Evolutionary conservation across 2,797 vertebrate genomes (phyloP), one percentile per base, ranked within the genome.

Genomic region (Coendou prehensilis): DNA sequence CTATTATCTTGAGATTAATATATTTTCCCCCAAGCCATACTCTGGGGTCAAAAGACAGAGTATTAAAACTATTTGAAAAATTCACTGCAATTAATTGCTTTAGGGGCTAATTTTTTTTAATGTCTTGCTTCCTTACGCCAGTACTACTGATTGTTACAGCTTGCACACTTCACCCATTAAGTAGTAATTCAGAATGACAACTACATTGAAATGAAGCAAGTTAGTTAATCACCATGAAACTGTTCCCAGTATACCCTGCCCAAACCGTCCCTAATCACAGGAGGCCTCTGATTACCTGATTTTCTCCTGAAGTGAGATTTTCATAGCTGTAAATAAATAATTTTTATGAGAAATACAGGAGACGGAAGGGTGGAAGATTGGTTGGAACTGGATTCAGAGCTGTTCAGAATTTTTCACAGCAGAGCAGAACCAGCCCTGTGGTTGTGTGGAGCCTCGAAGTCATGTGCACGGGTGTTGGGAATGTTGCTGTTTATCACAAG

Each of bases 181-280:
- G 89, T 96, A 96, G 59, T 98, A 97, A 97, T 98, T 98, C 91
- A 96, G 96, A 98, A 95, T 97, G 96, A 98, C 98, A 96, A 82
- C 67, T 95, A 93, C 97, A 96, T 17, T 95, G 95, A 97, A 92
- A 97, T 78, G 87, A 97, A 95, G 89, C 94, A 93, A 97, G 97
- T 98, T 98, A 91, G 98, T 98, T 98, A 98, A 98, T 98, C 95
- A 96, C 97, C 96, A n/a, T 98, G 96, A 91, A 98, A 96, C 95
- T 96, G 95, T 83, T 98, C 95, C 94, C 95, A 85, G 98, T 95
- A 97, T 81, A 88, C 97, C 80, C 97, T 87, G 88, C 96, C 97
- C 97, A 63, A 97, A 93, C 89, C 41, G 78, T 91, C 81, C 63
- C 56, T 96, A n/a, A 93, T 98, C 96, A 93, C 92, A 33, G 73